Percentiles rank a stretch among this genome's conserved stretches.
Conservation (phyloP, 2,888 invertebrate species). For the Phortica magna region DNA sequence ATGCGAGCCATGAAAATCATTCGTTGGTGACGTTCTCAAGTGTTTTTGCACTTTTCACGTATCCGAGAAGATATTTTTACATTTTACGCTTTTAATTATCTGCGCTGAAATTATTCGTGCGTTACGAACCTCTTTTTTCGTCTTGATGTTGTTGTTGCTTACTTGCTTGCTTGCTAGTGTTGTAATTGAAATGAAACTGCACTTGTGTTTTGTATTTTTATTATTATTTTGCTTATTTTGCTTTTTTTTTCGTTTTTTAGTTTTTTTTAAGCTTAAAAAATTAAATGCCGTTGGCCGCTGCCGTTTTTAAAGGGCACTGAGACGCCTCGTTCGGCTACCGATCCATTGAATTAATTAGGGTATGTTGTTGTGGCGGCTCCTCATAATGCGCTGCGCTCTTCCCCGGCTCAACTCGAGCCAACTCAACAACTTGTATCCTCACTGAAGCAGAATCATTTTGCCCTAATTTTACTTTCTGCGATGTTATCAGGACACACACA, state of each 20-base stretch:
- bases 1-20: neutral
- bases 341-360: conserved; percentile 43
- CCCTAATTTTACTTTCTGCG: conserved; percentile 71
- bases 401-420: neutral
- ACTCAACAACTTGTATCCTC: conserved; percentile 1
- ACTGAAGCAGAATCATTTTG: conserved; percentile 59
- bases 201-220: conserved; percentile 4
- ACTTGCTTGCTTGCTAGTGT: too few species aligned
- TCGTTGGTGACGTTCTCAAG: conserved; percentile 1
- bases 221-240: conserved; percentile 12
- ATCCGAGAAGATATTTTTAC: conserved; percentile 14
- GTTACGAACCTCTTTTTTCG: neutral
- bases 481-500: conserved; percentile 68
- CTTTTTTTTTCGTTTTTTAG: neutral
- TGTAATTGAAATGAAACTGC: neutral
- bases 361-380: neutral
- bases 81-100: conserved; percentile 30
- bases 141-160: neutral
- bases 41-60: conserved; percentile 22
- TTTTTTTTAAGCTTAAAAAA: neutral
- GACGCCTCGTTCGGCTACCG: conserved; percentile 6
- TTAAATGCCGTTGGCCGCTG: neutral
- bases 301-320: conserved; percentile 2
- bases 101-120: conserved; percentile 3
- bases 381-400: neutral